Base-by-base conservation (phyloP, 2,797 vertebrate species). In the Sparidentex hasta region DNA sequence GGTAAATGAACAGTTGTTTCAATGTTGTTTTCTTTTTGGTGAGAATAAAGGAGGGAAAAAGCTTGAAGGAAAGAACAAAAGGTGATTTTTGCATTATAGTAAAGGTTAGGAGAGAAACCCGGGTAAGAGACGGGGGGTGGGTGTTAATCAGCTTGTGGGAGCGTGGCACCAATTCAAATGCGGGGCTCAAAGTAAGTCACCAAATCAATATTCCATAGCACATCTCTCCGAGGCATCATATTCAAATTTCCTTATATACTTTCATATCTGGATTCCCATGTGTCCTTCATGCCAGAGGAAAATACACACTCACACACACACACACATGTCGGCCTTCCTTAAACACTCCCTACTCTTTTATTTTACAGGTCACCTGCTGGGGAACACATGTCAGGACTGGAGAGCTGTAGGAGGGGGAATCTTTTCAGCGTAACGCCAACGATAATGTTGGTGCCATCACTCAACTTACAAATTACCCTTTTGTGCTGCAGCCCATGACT, bases 401-500 rank as follows among this genome's bases (percentile, higher is more conserved):
- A 41, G 46, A 71, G 33, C 27, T n/a, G 71, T 52, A n/a, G 46
- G 58, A 61, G 78, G 85, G 59, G 67, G 78, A 72, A 57, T 51
- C 52, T 59, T 46, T 83, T 78, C 66, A 80, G 80, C 11, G 25
- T 86, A 73, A 89, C 65, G 38, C 54, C 54, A 44, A 44, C 66
- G 74, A 71, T 87, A 84, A 83, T 72, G 74, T 48, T 56, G 25
- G 46, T 55, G 73, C 63, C 69, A 54, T 86, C 72, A 61, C 70
- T 83, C 83, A 70, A 46, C 59, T 74, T 50, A 78, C 82, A 91
- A 93, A 94, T 92, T 84, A 90, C 69, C 81, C 71, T 76, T 84
- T 77, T 72, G 41, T 55, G 16, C 78, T 50, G 58, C 56, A 69
- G 63, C 61, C 72, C n/a, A 6, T 80, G 64, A 76, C 74, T 65